Evolutionary conservation across 2,797 vertebrate species (phyloP).

Genomic region (Acipenser oxyrinchus): DNA sequence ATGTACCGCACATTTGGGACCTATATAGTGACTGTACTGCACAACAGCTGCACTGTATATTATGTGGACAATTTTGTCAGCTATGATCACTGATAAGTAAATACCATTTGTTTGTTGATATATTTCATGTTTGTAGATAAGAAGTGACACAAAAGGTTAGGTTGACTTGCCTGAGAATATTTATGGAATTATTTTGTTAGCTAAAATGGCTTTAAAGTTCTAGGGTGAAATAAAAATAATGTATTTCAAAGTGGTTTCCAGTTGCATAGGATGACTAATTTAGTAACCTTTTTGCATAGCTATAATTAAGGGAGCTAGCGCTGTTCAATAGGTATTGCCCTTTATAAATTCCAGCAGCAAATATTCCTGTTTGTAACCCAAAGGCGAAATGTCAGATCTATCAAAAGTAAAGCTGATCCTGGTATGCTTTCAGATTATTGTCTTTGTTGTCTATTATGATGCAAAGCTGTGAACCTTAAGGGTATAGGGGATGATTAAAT

Average conservation of each 20-base stretch:
- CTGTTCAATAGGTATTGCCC: constrained; percentile 4
- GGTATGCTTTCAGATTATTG: background rate
- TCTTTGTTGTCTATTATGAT: background rate
- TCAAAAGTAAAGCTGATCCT: constrained; percentile 3
- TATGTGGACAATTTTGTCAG: too few species aligned
- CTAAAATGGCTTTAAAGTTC: too few species aligned
- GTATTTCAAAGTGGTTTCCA: background rate
- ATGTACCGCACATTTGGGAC: too few species aligned
- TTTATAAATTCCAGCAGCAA: constrained; percentile 2
- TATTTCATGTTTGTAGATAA: too few species aligned
- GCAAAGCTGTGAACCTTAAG: background rate
- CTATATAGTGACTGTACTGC: too few species aligned
- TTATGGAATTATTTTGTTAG: too few species aligned
- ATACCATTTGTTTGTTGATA: too few species aligned
- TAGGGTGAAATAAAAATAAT: background rate
- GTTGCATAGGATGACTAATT: constrained; percentile 1
- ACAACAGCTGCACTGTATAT: too few species aligned
- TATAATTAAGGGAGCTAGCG: background rate
- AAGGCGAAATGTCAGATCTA: constrained; percentile 7
- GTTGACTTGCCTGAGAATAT: too few species aligned
- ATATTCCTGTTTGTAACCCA: constrained; percentile 6
- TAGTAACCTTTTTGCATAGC: constrained; percentile 7
- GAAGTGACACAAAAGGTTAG: too few species aligned
- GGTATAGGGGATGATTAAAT: background rate
- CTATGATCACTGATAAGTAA: too few species aligned